These are phyloP conservation scores for Cyprinodon brontotheroides DNA, from an alignment of 2,113 vertebrate genomes.

Conservation along the genomic window DNA sequence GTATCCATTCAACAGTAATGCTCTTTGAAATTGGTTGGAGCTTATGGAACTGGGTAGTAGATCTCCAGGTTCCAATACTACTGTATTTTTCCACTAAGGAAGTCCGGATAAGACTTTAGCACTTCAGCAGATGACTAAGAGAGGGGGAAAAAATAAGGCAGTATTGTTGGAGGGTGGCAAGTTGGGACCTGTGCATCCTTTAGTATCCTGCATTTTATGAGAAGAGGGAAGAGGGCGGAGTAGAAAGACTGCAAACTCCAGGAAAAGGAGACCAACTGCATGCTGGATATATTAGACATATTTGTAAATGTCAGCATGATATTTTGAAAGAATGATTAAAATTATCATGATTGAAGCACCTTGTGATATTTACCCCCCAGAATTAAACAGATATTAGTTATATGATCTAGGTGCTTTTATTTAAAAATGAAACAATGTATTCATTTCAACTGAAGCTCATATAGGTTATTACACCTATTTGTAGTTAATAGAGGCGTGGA, in stretches of 20 bases:
- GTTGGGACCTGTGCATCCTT: constrained; percentile 55
- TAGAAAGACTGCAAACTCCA: not conserved
- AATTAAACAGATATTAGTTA: not conserved
- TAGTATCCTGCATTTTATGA: constrained; percentile 11
- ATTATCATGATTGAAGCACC: not conserved
- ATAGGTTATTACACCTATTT: not conserved
- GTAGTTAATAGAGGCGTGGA: not conserved
- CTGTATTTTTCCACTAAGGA: constrained; percentile 67
- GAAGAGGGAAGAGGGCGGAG: not conserved
- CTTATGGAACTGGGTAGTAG: not conserved
- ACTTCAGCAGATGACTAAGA: constrained; percentile 42
- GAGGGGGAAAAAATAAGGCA: constrained; percentile 12
- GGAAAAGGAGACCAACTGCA: not conserved
- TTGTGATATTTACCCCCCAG: not conserved
- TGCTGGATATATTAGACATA: not conserved
- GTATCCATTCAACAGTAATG: not conserved
- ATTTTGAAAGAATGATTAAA: not conserved
- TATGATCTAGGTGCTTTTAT: not conserved
- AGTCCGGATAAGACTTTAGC: not conserved
- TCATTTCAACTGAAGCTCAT: not conserved
- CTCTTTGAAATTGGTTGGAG: not conserved
- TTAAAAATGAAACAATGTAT: not conserved
- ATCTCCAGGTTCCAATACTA: constrained; percentile 12
- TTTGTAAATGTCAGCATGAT: not conserved
- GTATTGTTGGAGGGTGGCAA: constrained; percentile 21